These are phyloP conservation scores for Drosophila ercepeae DNA, from an alignment of 1,140 invertebrate genomes.

Conservation along the genomic window DNA sequence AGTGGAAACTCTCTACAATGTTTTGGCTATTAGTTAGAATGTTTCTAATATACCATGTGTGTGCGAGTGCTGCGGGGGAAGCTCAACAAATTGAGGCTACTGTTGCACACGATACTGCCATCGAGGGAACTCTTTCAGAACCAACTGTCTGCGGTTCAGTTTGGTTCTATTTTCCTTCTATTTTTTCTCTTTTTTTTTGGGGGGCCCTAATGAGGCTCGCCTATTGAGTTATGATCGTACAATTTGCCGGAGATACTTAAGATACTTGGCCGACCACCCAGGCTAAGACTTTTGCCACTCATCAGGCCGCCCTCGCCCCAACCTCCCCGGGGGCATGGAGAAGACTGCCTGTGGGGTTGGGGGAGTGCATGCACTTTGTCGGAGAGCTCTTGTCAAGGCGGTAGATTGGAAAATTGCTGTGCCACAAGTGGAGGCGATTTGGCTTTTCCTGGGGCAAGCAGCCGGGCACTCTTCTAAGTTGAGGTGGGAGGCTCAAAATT, in stretches of 20 bases:
- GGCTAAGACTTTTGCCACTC: slow-evolving; percentile 45
- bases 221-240: slow-evolving; percentile 72
- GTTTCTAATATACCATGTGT: slow-evolving; percentile 47
- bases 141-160: slow-evolving; percentile 26
- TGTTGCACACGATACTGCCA: slow-evolving; percentile 55
- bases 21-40: slow-evolving; percentile 72
- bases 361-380: slow-evolving; percentile 17
- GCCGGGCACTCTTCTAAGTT: neutral
- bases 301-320: slow-evolving; percentile 27
- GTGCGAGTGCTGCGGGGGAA: slow-evolving; percentile 41
- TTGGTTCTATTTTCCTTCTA: slow-evolving; percentile 17
- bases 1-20: slow-evolving; percentile 42
- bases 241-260: slow-evolving; percentile 48
- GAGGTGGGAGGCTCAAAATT: neutral
- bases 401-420: slow-evolving; percentile 27
- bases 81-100: slow-evolving; percentile 65
- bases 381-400: slow-evolving; percentile 29
- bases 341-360: slow-evolving; percentile 17
- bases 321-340: slow-evolving; percentile 12
- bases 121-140: slow-evolving; percentile 20
- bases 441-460: slow-evolving; percentile 3
- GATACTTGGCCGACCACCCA: slow-evolving; percentile 41
- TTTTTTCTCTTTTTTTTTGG: neutral
- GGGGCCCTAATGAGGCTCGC: slow-evolving; percentile 64
- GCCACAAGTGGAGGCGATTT: slow-evolving; percentile 10